Evolutionary conservation across 2,797 vertebrate genomes (phyloP), one percentile per base, ranked within the genome.

Genomic region (Enteromius argenteus): DNA sequence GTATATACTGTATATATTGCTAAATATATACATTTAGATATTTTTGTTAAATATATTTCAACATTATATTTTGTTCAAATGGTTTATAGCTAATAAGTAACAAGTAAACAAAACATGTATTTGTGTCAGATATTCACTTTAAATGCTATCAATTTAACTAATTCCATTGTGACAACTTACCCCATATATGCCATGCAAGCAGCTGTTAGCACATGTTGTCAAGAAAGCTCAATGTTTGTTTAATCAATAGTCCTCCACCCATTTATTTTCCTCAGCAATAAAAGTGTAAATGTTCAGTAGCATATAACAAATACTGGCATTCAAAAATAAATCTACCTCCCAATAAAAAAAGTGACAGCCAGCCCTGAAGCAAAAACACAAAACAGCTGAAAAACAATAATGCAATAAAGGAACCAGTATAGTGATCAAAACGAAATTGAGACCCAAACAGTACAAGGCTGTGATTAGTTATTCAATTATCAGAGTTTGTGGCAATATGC

Each of bases 341-440:
- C 73, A 56, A 75, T 53, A 35, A 44, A 51, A 49, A 73, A n/a
- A 35, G 19, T 39, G 51, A 39, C 73, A 75, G 15, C 73, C 23
- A 58, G 13, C 32, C 73, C 73, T 75, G 11, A 3, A 77, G 37
- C 56, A 30, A 77, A 60, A 62, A 62, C n/a, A 77, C 23, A 77
- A 44, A 62, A 23, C 32, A 11, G 23, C 42, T 49, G 23, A 19
- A 58, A 56, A 8, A 21, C 13, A 46, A n/a, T 23, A 68, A 80
- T 1, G 10, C 62, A 51, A 35, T 3, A 51, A 68, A 79, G 32
- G 1, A 23, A 51, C 27, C 62, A 35, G 27, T 15, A 49, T 15
- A 49, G 44, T 79, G 44, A 79, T 32, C 58, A 37, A 64, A 67
- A 15, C 9, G 0, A 27, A 68, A 39, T n/a, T 14, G 19, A n/a